These are phyloP conservation scores for Keiferia lycopersicella DNA, from an alignment of 2,888 invertebrate species.

Conservation along the genomic window DNA sequence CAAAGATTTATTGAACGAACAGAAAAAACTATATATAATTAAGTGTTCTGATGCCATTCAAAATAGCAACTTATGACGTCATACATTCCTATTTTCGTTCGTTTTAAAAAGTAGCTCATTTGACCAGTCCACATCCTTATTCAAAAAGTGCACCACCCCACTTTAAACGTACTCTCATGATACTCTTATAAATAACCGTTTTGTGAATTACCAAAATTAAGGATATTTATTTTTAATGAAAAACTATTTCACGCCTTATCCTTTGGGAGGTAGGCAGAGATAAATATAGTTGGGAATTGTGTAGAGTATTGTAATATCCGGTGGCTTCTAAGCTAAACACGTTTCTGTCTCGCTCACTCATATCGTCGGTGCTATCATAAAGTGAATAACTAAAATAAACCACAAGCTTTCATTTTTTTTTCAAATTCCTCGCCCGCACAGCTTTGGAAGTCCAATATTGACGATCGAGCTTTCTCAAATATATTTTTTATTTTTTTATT, in stretches of 20 bases:
- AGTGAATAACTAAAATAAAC: slow-evolving; percentile 45
- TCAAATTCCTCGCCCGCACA: slow-evolving; percentile 37
- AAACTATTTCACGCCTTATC: too few relatives aligned
- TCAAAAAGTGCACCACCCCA: background rate
- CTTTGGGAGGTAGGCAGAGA: background rate
- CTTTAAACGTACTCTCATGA: too few relatives aligned
- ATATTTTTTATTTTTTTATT: slow-evolving; percentile 18
- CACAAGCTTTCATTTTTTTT: slow-evolving; percentile 69
- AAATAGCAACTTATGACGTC: too few relatives aligned
- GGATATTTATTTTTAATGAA: too few relatives aligned
- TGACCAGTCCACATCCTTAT: too few relatives aligned
- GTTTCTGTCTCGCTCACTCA: slow-evolving; percentile 34
- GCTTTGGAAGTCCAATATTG: slow-evolving; percentile 77
- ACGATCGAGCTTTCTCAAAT: slow-evolving; percentile 43
- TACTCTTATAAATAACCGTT: too few relatives aligned
- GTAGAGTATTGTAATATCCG: background rate
- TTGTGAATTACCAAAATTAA: too few relatives aligned
- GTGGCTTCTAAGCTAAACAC: slow-evolving; percentile 36
- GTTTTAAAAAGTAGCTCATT: too few relatives aligned
- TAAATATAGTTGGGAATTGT: background rate
- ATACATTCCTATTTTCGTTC: too few relatives aligned
- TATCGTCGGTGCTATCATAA: slow-evolving; percentile 30
- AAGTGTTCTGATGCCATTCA: too few relatives aligned
- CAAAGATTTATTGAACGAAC: too few relatives aligned
- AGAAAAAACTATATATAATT: too few relatives aligned